Evolutionary conservation across 2,797 vertebrate genomes (phyloP), one percentile per base, ranked within the genome.

Genomic region (Mormyrops attenuatus): DNA sequence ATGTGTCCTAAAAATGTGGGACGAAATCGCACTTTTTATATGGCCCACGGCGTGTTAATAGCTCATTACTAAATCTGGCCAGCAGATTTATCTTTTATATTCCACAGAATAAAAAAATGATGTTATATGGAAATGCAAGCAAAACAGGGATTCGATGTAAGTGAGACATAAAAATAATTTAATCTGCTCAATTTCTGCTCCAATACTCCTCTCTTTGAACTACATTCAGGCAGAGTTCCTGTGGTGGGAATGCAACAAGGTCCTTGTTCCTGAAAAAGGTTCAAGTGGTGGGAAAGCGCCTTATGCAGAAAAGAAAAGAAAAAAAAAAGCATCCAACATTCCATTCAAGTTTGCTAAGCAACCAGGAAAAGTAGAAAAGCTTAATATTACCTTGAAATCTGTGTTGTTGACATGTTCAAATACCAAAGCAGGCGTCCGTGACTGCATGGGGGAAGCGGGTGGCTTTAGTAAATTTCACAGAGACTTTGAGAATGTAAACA

Each of bases 381-480:
- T 0, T 3, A 8, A 20, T 89, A 91, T 90, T 93, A 96, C 95
- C 94, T 96, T 96, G 90, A 96, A 96, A 90, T 96, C 95, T 26
- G 95, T 96, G 94, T 96, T 96, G 95, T 96, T 96, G n/a, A 96
- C 95, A 88, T 96, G 95, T 91, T 96, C 96, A 93, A 96, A 96
- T 73, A 96, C 96, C 93, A 96, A 92, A 47, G 96, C 96, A 1
- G 96, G 96, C 13, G 96, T 96, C 89, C 96, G 92, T 89, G 98
- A 99, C 98, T 98, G 93, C 17, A 93, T 89, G 88, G 63, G 5
- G 60, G 7, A 88, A 26, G 38, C 20, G 17, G 22, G 66, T 0
- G 17, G 22, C 49, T 89, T 89, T 22, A 89, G 60, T 50, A 55
- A 26, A 38, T 50, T 11, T 80, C 41, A 22, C 3, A 89, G 38